These are phyloP conservation scores for Oryctes rhinoceros DNA, from an alignment of 1,140 invertebrate species.

Conservation along the genomic window DNA sequence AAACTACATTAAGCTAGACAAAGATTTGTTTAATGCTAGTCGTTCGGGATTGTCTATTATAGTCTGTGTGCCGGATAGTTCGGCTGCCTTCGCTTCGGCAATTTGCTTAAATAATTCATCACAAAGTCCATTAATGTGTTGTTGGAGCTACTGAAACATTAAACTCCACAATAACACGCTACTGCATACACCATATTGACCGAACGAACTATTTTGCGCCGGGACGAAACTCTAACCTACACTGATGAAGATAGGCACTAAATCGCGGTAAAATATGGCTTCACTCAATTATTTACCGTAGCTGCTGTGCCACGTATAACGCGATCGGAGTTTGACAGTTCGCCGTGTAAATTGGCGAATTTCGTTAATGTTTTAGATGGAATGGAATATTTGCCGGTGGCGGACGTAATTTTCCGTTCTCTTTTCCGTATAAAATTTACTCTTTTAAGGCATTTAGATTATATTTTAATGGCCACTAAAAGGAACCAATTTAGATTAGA, in stretches of 20 bases:
- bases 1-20: background rate
- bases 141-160: slow-evolving; percentile 33
- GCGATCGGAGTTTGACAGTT: slow-evolving; percentile 22
- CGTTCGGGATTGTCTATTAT: background rate
- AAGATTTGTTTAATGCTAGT: slow-evolving; percentile 8
- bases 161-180: slow-evolving; percentile 36
- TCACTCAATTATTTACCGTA: slow-evolving; percentile 20
- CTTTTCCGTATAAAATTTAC: too few relatives aligned
- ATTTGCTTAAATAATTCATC: slow-evolving; percentile 34
- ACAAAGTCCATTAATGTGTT: slow-evolving; percentile 31
- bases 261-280: slow-evolving; percentile 29
- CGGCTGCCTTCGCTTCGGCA: slow-evolving; percentile 11
- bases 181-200: slow-evolving; percentile 5
- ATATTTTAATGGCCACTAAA: too few relatives aligned
- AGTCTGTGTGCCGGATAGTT: background rate
- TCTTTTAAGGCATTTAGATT: too few relatives aligned
- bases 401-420: background rate
- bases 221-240: background rate
- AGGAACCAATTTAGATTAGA: too few relatives aligned
- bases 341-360: background rate
- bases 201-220: background rate
- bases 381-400: background rate
- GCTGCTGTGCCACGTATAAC: background rate
- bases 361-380: slow-evolving; percentile 13
- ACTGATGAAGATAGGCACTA: slow-evolving; percentile 31